phyloP scores from a whole-genome alignment of 2,797 vertebrate species.

The Parauchenoglanis punctatus region DNA sequence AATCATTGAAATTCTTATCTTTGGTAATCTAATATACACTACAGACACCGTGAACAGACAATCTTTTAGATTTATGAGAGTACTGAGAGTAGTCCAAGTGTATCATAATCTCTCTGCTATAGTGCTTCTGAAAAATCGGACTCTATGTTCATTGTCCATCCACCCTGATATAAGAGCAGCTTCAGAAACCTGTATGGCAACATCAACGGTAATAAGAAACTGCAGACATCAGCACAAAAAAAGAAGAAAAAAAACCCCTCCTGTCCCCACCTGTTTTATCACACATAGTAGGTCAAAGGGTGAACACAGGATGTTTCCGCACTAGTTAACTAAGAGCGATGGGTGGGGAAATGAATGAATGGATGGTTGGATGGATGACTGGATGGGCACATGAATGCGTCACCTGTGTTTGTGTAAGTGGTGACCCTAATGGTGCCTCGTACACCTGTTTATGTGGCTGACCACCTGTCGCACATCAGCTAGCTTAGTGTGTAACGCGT shows the following conservation, averaged over 20 bases:
- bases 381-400: conserved; percentile 49
- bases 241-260: background rate
- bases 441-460: conserved; percentile 71
- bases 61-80: background rate
- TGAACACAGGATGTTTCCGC: conserved; percentile 35
- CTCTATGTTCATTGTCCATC: background rate
- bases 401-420: conserved; percentile 66
- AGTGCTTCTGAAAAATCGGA: background rate
- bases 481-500: conserved; percentile 36
- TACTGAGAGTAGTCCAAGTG: background rate
- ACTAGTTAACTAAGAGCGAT: conserved; percentile 37
- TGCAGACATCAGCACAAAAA: conserved; percentile 33
- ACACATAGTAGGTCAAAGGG: conserved; percentile 50
- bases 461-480: conserved; percentile 56
- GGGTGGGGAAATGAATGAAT: conserved; percentile 65
- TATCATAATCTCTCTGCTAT: background rate
- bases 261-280: background rate
- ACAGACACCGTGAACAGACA: background rate
- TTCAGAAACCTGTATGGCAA: conserved; percentile 13
- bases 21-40: background rate
- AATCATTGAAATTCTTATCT: background rate
- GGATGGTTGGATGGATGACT: conserved; percentile 66
- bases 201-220: conserved; percentile 15
- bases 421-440: conserved; percentile 65
- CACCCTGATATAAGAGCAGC: background rate